phyloP scores from a whole-genome alignment of 2,888 invertebrate species.

The Melieria crassipennis region DNA sequence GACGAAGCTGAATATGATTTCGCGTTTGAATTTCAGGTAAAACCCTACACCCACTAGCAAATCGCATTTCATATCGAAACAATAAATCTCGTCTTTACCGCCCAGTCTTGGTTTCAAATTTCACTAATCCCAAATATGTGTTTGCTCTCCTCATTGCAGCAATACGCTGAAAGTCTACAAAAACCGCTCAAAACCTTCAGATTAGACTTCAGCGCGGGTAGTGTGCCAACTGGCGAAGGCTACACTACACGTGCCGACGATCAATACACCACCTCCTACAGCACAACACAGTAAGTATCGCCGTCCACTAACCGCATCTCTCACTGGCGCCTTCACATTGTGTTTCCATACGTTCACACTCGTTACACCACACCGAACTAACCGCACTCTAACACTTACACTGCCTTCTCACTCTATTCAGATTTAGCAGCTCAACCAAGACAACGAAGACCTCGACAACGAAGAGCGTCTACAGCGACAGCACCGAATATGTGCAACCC shows the following conservation, averaged over 20 bases:
- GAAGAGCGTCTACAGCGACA: slow-evolving; percentile 66
- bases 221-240: slow-evolving; percentile 58
- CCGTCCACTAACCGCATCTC: too few relatives aligned
- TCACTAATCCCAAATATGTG: slow-evolving; percentile 15
- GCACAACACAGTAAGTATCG: slow-evolving; percentile 65
- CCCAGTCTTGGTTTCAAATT: background rate
- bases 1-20: slow-evolving; percentile 72
- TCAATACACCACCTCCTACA: slow-evolving; percentile 63
- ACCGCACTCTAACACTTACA: background rate
- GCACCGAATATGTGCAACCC: slow-evolving; percentile 59
- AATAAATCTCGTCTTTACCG: background rate
- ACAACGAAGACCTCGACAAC: slow-evolving; percentile 68
- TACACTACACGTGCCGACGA: slow-evolving; percentile 58
- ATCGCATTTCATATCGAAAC: background rate
- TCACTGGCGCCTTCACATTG: background rate
- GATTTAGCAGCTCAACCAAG: slow-evolving; percentile 70
- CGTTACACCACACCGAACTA: background rate
- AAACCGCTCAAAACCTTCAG: slow-evolving; percentile 66
- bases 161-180: slow-evolving; percentile 66
- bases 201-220: slow-evolving; percentile 62
- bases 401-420: slow-evolving; percentile 47
- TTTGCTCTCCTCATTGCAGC: slow-evolving; percentile 50
- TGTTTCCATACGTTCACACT: background rate
- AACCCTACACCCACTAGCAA: slow-evolving; percentile 48
- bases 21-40: slow-evolving; percentile 75